These are phyloP conservation scores for Leptinotarsa peninsularis DNA, from an alignment of 2,888 invertebrate genomes.

Conservation along the genomic window DNA sequence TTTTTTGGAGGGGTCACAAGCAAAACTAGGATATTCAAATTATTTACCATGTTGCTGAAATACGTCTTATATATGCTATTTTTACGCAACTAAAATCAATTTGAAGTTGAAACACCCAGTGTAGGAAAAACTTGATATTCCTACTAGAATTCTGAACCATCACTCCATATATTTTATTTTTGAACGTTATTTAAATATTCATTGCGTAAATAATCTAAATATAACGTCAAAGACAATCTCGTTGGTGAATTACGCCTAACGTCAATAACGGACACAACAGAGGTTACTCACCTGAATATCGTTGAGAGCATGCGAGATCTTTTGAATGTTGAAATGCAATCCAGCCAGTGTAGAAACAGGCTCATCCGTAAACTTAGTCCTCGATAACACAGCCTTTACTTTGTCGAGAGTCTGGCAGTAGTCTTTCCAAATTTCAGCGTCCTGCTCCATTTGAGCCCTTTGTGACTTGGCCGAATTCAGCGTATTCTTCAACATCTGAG, in stretches of 20 bases:
- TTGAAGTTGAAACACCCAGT: no score
- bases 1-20: no score
- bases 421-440: conserved; percentile 86
- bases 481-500: conserved; percentile 84
- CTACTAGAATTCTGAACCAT: no score
- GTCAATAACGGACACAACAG: background rate
- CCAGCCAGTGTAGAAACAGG: conserved; percentile 83
- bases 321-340: conserved; percentile 85
- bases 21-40: no score
- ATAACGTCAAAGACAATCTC: background rate
- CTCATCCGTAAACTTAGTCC: conserved; percentile 83
- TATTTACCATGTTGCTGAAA: no score
- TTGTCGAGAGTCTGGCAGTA: conserved; percentile 84
- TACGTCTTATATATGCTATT: no score
- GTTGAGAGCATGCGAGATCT: conserved; percentile 81
- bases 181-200: background rate
- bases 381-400: conserved; percentile 79
- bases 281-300: conserved; percentile 76
- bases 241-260: background rate
- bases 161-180: background rate
- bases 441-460: conserved; percentile 83
- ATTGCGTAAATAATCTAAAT: background rate
- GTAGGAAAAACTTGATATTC: no score
- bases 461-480: conserved; percentile 86
- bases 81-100: no score